Evolutionary conservation across 2,113 vertebrate species (phyloP), one percentile per base, ranked within the genome.

Genomic region (Vulpes vulpes): DNA sequence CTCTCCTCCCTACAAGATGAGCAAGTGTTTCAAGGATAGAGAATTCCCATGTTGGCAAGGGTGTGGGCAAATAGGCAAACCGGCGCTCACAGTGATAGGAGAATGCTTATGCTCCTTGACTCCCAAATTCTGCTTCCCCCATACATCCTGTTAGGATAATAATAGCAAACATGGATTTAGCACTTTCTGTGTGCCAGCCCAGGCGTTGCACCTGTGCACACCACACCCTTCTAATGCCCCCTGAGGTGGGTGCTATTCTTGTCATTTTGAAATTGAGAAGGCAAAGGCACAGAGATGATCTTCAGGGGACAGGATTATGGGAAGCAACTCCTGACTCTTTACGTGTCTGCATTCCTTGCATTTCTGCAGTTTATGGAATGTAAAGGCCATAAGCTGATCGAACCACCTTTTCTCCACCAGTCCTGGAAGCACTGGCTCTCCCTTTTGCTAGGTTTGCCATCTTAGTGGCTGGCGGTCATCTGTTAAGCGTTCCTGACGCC

Each of bases 101-200:
- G 62, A 95, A 62, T 0, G 8, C 74, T 84, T 60, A 12, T 7
- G 15, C 14, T n/a, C 53, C 53, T 38, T 95, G 96, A 94, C 62
- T n/a, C 20, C 57, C 80, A 57, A 88, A 92, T 89, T 87, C 92
- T 93, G 82, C 94, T 93, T 51, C 74, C 51, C 9, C 73, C 0
- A 4, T 55, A 57, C 73, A 74, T 79, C 90, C 94, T 95, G 78
- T 91, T 59, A 27, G 1, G 20, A 55, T 38, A 91, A 49, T 12
- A 35, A 91, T 49, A 35, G 69, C 65, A 38, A 57, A 53, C 35
- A 35, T 5, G 0, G 17, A 20, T 60, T n/a, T 93, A 64, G 90
- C 74, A 69, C 79, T 93, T 89, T 89, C 62, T 11, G 6, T 5
- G 35, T 25, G 67, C 43, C 65, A 35, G 19, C 11, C 22, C 19